Evolutionary conservation across 2,113 vertebrate species (phyloP).

Genomic region (Trichechus manatus): DNA sequence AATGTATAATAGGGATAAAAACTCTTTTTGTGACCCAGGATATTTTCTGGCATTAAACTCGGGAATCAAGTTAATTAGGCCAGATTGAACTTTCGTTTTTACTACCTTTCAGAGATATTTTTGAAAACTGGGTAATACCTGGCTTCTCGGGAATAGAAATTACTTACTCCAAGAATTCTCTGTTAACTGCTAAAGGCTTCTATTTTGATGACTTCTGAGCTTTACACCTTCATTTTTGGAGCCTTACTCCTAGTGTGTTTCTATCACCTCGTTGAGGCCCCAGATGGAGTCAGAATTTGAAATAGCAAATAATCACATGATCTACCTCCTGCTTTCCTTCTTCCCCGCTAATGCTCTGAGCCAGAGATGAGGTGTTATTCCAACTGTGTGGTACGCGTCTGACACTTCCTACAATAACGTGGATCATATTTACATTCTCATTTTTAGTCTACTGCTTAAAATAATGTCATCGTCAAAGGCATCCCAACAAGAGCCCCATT

Average conservation of each 20-base stretch:
- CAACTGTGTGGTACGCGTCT: neutral
- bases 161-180: neutral
- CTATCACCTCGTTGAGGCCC: neutral
- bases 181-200: neutral
- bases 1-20: constrained; percentile 5
- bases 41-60: constrained; percentile 69
- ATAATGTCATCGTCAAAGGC: neutral
- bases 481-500: neutral
- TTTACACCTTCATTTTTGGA: neutral
- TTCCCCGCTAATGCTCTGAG: neutral
- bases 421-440: neutral
- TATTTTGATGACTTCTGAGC: neutral
- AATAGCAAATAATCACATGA: neutral
- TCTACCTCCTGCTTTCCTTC: neutral
- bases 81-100: constrained; percentile 62
- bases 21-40: neutral
- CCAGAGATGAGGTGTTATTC: neutral
- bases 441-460: neutral
- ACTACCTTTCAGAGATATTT: constrained; percentile 59
- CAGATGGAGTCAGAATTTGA: neutral
- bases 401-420: neutral
- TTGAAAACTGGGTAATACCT: neutral
- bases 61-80: constrained; percentile 66
- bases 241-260: neutral
- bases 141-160: constrained; percentile 36